These are phyloP conservation scores for Eupelmus urozonus DNA, from an alignment of 2,888 invertebrate genomes.

Conservation along the genomic window DNA sequence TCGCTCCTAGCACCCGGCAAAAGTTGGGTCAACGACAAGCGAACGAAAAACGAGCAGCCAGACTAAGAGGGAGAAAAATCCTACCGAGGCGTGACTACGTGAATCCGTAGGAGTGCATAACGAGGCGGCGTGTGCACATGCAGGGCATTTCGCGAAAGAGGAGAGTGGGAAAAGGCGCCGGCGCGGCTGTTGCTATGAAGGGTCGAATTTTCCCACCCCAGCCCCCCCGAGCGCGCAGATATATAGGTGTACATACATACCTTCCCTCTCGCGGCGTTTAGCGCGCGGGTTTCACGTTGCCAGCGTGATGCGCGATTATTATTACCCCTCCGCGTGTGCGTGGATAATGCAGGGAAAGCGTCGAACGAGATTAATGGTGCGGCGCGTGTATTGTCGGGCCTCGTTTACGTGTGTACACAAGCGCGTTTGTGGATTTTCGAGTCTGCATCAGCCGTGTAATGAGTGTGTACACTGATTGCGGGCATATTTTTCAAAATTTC, in stretches of 20 bases:
- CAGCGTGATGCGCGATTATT: too few relatives aligned
- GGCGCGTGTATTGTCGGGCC: neutral
- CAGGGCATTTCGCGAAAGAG: neutral
- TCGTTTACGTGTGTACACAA: neutral
- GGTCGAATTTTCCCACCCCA: conserved; percentile 50
- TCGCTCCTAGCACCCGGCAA: too few relatives aligned
- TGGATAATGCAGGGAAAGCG: neutral
- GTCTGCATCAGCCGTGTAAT: conserved; percentile 12
- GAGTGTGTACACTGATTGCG: neutral
- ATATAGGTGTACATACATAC: neutral
- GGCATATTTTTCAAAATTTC: neutral
- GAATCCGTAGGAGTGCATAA: neutral
- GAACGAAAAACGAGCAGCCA: too few relatives aligned
- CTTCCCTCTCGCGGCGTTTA: neutral
- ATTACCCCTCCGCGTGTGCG: too few relatives aligned
- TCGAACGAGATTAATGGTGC: conserved; percentile 31
- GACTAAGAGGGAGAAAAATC: too few relatives aligned
- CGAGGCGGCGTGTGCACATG: neutral
- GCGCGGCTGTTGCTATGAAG: conserved; percentile 37
- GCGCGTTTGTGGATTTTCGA: neutral
- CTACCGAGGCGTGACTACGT: neutral
- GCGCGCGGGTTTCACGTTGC: conserved; percentile 1
- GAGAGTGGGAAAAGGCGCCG: neutral
- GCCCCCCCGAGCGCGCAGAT: neutral
- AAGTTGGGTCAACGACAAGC: too few relatives aligned